A percentile compares a stretch with the other conserved stretches of the same genome.
These are phyloP conservation scores for Euplagia quadripunctaria DNA, from an alignment of 2,888 invertebrate genomes.

Conservation along the genomic window DNA sequence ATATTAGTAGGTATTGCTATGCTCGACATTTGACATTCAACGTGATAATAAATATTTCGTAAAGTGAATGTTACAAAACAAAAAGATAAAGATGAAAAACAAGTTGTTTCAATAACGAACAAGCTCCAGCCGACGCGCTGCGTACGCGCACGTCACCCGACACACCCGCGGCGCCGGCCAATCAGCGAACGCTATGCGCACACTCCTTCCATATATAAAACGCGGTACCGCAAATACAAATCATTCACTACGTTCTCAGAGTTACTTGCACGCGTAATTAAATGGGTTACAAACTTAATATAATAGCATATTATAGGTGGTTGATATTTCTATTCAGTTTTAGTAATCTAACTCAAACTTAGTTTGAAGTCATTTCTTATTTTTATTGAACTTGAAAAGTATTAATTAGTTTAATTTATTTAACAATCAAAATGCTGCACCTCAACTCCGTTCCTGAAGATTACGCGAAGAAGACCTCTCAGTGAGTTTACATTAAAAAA, in stretches of 20 bases:
- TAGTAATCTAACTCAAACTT: conserved; percentile 82
- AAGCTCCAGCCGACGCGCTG: conserved; percentile 28
- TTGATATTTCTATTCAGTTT: conserved; percentile 86
- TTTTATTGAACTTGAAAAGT: conserved; percentile 39
- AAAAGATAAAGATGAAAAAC: conserved; percentile 45
- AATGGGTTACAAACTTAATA: conserved; percentile 84
- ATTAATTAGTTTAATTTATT: conserved; percentile 59
- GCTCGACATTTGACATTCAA: conserved; percentile 33
- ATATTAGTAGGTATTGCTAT: conserved; percentile 8
- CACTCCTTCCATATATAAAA: conserved; percentile 75
- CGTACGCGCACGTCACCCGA: conserved; percentile 61
- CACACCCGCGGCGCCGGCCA: conserved; percentile 82
- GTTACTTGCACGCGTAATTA: conserved; percentile 63
- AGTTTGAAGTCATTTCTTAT: conserved; percentile 40
- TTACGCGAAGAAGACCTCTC: conserved; percentile 75
- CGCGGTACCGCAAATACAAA: conserved; percentile 63
- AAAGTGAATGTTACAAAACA: conserved; percentile 53
- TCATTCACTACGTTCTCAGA: conserved; percentile 39
- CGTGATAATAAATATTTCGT: conserved; percentile 23
- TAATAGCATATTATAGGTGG: conserved; percentile 83
- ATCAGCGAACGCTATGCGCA: conserved; percentile 68
- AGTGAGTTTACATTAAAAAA: conserved; percentile 66
- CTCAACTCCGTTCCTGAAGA: conserved; percentile 77
- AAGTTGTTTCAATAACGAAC: conserved; percentile 37
- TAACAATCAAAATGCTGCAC: conserved; percentile 75